These are phyloP conservation scores for Zalophus californianus DNA, from an alignment of 2,797 vertebrate species.

Conservation along the genomic window DNA sequence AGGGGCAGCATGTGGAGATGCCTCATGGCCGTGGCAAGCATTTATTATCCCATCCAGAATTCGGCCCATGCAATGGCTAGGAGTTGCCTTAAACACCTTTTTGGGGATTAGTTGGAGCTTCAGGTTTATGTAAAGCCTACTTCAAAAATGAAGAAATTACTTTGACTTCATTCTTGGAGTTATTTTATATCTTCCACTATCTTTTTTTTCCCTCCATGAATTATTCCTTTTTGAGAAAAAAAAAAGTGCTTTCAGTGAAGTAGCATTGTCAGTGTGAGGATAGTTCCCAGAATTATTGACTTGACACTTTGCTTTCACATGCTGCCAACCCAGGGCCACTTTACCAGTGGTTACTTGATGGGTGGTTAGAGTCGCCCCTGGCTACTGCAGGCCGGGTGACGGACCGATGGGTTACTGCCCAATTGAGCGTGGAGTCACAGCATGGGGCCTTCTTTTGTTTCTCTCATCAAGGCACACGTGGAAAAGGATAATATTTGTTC, in stretches of 20 bases:
- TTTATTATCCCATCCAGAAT: neutral
- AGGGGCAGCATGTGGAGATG: fast-evolving
- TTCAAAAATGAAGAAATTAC: neutral
- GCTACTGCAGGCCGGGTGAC: neutral
- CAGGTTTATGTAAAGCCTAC: neutral
- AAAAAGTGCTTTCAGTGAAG: neutral
- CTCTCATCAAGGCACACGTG: neutral
- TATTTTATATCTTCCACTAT: neutral
- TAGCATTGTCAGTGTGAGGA: neutral
- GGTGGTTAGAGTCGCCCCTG: neutral
- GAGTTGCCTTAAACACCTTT: neutral
- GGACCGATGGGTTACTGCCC: neutral
- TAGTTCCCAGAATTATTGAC: neutral
- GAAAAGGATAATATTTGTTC: conserved; percentile 22
- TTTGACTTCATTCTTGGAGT: neutral
- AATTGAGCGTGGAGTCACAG: neutral
- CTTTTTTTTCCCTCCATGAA: neutral
- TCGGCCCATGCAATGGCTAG: neutral
- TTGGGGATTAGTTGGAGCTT: neutral
- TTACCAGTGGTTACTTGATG: neutral
- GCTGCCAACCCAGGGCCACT: neutral
- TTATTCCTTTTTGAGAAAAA: neutral
- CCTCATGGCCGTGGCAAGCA: neutral
- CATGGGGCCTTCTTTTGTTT: neutral
- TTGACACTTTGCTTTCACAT: neutral